Evolutionary conservation across 2,888 invertebrate genomes (phyloP), one percentile per base, ranked within the genome.

Genomic region (Pyrgus malvae): DNA sequence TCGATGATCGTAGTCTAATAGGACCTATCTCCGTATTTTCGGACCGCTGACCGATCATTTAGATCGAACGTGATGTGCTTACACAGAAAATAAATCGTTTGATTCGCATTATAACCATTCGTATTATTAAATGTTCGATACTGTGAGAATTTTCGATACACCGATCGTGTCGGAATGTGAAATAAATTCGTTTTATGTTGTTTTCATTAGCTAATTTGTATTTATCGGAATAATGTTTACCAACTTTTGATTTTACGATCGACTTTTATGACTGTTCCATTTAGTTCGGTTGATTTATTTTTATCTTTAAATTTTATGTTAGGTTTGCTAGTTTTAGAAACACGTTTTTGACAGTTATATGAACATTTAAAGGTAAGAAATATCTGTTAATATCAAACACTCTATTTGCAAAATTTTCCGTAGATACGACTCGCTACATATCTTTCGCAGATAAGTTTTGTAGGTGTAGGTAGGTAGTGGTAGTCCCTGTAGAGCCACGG

Each of bases 21-120:
- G 86, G 81, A 75, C 70, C 83, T 74, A 86, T 86, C 77, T 79
- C 69, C 76, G 72, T 80, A 81, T 83, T 88, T 86, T 87, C 83
- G 83, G 76, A 70, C 81, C 77, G 70, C 80, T 62, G 80, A 76
- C 81, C 83, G 76, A 76, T 87, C 76, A 86, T 88, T 90, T 87
- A 75, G 74, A 67, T 69, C 74, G 79, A 85, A 90, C 90, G 90
- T 89, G 89, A 88, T 69, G 84, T 83, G 89, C 82, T 89, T 89
- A 89, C 75, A 72, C 67, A 67, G 78, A 80, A 77, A 83, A 83
- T 85, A 80, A 86, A 90, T 82, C 83, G 81, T 83, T 89, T 83
- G 82, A 78, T 83, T 78, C 78, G 76, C 74, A 87, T 87, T 85
- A 87, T 80, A 73, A 62, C 74, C 76, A 82, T 83, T 87, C 83